Evolutionary conservation across 2,113 vertebrate species (phyloP), one percentile per base, ranked within the genome.

Genomic region (Pseudopodoces humilis): DNA sequence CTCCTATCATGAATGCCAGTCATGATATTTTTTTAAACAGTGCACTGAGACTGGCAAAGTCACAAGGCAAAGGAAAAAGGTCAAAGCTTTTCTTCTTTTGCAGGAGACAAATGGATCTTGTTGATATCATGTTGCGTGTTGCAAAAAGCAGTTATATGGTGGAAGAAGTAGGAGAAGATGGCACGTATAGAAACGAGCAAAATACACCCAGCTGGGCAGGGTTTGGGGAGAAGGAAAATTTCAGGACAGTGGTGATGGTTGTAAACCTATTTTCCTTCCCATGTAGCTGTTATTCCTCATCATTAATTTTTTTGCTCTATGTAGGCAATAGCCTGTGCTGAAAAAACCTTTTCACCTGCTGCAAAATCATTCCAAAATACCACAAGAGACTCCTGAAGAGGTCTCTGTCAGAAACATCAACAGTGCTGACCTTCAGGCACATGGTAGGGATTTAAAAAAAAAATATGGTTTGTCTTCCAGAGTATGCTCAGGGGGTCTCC

Each of bases 1-100:
- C 49, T 92, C 13, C 62, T 91, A 59, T 67, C 77, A 75, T 30
- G 70, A 94, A 79, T 47, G 69, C 31, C 89, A 92, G 23, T 92
- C 77, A 64, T 13, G 9, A 59, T 79, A 86, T 50, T 71, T 74
- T 84, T 92, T 92, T 53, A 94, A 72, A 62, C 74, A 86, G 11
- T 17, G 24, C 5, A 27, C 18, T 76, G 25, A 76, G 30, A 47
- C 23, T 4, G 10, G 31, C 49, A 89, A 78, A 64, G 28, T 60
- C 56, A 86, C 24, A 70, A 75, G 49, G 46, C 62, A 82, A 86
- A n/a, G n/a, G 41, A 60, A 76, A 56, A 84, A 78, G 31, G n/a
- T 71, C 35, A 78, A 70, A 96, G 12, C n/a, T 50, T 75, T 90
- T 77, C 18, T 50, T 80, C 60, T 35, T 52, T 86, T 21, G 9